Base-by-base conservation (phyloP, 2,888 invertebrate species). In the Microchrysa polita region DNA sequence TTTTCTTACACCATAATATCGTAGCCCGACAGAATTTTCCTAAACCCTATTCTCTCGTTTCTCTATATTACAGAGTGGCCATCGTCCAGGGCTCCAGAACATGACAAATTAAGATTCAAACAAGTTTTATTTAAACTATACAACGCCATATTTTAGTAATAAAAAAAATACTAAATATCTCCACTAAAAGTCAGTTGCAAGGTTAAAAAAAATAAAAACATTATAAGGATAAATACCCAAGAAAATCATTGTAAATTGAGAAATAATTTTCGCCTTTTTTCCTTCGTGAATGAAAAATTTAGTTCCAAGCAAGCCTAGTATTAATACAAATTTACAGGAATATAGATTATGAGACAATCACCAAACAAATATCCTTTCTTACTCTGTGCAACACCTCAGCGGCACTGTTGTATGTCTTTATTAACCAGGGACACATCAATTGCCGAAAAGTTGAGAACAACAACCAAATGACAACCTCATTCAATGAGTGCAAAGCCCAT, bases 401-500 rank as follows among this genome's bases (percentile, higher is more conserved):
- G 0, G 42, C 16, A 10, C 55, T 16, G 55, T 67, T 53, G 55
- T 34, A 16, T 34, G 34, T 40, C 27, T 34, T 34, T 34, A 16
- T 52, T 59, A 27, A 14, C 14, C 9, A 12, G 5, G 23, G 23
- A 16, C 61, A 34, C 10, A 23, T 14, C 22, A 40, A 69, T 55
- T 69, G 69, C 69, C 55, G 69, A 69, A 69, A 69, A 55, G 65
- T 65, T 44, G 22, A 44, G 42, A 18, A 14, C 42, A 40, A 34
- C n/a, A n/a, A 14, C 40, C 55, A 69, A 69, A 69, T 69, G 69
- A 69, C 69, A 69, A 69, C 55, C 55, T 55, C 69, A 55, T 69
- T 57, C 40, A 40, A 53, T 20, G 40, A 18, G 42, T 48, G 65
- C 65, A n/a, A 73, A 53, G 53, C 34, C 65, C 65, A 65, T 73